These are phyloP conservation scores for Sipha flava DNA, from an alignment of 1,140 invertebrate species.

Conservation along the genomic window DNA sequence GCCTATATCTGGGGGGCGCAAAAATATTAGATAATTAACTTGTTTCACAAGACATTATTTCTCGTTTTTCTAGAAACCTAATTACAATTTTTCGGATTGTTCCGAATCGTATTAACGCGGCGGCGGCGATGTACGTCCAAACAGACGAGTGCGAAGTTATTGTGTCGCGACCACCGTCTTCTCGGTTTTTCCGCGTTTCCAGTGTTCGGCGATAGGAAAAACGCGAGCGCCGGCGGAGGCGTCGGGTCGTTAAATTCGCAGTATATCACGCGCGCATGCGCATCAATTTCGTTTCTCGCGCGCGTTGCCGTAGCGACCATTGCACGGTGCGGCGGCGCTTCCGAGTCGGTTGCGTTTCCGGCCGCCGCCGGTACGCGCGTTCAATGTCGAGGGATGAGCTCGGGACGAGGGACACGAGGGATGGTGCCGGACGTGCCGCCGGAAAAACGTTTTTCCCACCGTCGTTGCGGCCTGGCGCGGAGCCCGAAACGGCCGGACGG, in stretches of 20 bases:
- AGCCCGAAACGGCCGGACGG: slow-evolving; percentile 12
- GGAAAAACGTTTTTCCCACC: slow-evolving; percentile 30
- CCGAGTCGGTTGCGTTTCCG: neutral
- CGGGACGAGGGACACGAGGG: neutral
- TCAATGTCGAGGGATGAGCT: neutral
- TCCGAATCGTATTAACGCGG: too few relatives aligned
- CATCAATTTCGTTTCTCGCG: neutral
- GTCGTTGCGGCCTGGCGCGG: neutral
- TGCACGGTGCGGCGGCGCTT: neutral
- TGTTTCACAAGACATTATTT: too few relatives aligned
- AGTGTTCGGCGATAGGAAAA: neutral
- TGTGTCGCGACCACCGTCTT: too few relatives aligned
- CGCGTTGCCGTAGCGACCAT: slow-evolving; percentile 3
- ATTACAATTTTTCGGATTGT: too few relatives aligned
- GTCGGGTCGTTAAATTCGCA: slow-evolving; percentile 24
- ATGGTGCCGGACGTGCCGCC: slow-evolving; percentile 3
- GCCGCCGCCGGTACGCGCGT: neutral
- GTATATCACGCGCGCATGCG: neutral
- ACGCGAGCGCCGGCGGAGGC: neutral
- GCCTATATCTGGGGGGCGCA: too few relatives aligned
- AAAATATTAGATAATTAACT: too few relatives aligned
- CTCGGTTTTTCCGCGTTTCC: too few relatives aligned
- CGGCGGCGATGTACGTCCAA: too few relatives aligned
- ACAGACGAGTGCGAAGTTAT: too few relatives aligned
- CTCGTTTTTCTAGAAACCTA: too few relatives aligned